phyloP scores from a whole-genome alignment of 1,140 invertebrate species.

The Carposina sasakii region DNA sequence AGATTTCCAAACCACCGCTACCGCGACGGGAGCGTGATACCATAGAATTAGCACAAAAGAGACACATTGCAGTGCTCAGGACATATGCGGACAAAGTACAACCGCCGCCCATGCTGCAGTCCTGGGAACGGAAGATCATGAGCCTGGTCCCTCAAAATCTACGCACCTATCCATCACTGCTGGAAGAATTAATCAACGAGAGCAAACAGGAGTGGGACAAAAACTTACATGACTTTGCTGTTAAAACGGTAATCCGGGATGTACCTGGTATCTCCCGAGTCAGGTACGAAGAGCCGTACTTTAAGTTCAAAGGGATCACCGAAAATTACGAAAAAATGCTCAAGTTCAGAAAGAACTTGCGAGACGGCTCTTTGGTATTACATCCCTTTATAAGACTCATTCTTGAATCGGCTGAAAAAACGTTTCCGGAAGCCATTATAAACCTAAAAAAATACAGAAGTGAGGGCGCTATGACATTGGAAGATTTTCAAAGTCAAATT shows the following conservation, averaged over 20 bases:
- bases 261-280: slow-evolving; percentile 51
- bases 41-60: slow-evolving; percentile 50
- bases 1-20: slow-evolving; percentile 37
- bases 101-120: slow-evolving; percentile 61
- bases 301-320: slow-evolving; percentile 75
- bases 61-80: slow-evolving; percentile 53
- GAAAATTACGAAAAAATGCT: slow-evolving; percentile 74
- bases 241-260: slow-evolving; percentile 68
- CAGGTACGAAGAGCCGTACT: slow-evolving; percentile 63
- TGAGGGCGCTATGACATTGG: slow-evolving; percentile 55
- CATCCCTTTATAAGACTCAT: slow-evolving; percentile 77
- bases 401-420: slow-evolving; percentile 69
- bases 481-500: slow-evolving; percentile 63
- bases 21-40: slow-evolving; percentile 39
- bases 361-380: slow-evolving; percentile 71
- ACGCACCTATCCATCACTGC: slow-evolving; percentile 51
- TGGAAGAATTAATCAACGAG: slow-evolving; percentile 65
- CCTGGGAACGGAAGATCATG: slow-evolving; percentile 71
- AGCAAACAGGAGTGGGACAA: slow-evolving; percentile 65
- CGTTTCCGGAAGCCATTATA: slow-evolving; percentile 73
- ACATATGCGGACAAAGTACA: slow-evolving; percentile 54
- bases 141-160: slow-evolving; percentile 58
- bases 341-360: slow-evolving; percentile 71
- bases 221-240: slow-evolving; percentile 64
- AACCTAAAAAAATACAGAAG: slow-evolving; percentile 71